Evolutionary conservation across 2,888 invertebrate species (phyloP), one percentile per base, ranked within the genome.

Genomic region (Pemphredon lugubris): DNA sequence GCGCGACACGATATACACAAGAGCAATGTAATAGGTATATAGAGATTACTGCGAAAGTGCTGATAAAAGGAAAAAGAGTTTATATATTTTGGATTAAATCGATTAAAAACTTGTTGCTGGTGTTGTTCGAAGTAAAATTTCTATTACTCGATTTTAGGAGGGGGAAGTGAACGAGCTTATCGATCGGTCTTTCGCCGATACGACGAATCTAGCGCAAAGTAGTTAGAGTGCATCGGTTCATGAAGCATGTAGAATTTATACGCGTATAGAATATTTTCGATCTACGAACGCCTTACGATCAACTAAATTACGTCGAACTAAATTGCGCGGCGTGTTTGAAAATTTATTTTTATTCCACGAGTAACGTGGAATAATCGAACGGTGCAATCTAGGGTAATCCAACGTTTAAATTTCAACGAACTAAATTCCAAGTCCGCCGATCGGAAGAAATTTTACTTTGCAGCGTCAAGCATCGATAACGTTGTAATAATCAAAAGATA

Each of bases 241-340:
- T 48, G 30, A 59, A 71, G 47, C 47, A 42, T 42, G 34, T 26
- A 45, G 51, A 59, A 44, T 65, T 20, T 44, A 44, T 50, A 48
- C 34, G 34, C 48, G 40, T 2, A 4, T 9, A 40, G 40, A 34
- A 16, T 20, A 42, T 42, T 42, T 20, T 45, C 44, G 11, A 14
- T n/a, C 23, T 45, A 21, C 44, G 11, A 1, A 23, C n/a, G 11
- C 23, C 13, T 20, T 11, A 13, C 2, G 23, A 21, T 48, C 45
- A 9, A 30, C 26, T 55, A 40, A 63, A 63, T 63, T 63, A 63
- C n/a, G n/a, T n/a, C n/a, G n/a, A n/a, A n/a, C n/a, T n/a, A n/a
- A n/a, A n/a, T 26, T 5, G 26, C 7, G 58, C n/a, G 11, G 9
- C 23, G 2, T 45, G 6, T 39, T n/a, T 23, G 26, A 7, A 13